phyloP scores from a whole-genome alignment of 2,113 vertebrate species.

The Rhineura floridana region DNA sequence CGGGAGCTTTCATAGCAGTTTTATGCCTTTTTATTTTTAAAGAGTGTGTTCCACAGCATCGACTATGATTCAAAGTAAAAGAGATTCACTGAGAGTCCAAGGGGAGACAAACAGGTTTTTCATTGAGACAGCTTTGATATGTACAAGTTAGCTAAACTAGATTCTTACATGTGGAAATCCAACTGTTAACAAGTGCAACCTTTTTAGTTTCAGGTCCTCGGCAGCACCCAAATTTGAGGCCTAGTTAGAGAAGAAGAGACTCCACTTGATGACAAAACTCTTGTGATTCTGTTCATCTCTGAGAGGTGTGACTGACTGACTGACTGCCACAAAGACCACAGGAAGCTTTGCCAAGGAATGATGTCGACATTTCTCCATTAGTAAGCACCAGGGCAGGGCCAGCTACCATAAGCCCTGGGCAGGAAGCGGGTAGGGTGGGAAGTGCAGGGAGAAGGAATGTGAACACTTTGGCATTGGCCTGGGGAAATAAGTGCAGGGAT shows the following conservation, averaged over 20 bases:
- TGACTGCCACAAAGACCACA: neutral
- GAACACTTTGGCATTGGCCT: constrained; percentile 68
- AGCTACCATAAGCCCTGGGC: constrained; percentile 44
- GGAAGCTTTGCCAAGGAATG: constrained; percentile 27
- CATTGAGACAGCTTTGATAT: neutral
- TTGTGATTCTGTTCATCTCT: neutral
- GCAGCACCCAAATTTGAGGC: neutral
- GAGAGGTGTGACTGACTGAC: accelerated
- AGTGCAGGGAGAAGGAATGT: constrained; percentile 69
- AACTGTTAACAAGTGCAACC: accelerated
- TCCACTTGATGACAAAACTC: neutral
- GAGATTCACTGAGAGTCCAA: constrained; percentile 19
- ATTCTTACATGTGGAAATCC: neutral
- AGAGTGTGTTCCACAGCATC: neutral
- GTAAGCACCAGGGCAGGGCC: constrained; percentile 49
- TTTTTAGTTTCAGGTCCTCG: neutral
- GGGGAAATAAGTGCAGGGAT: constrained; percentile 71
- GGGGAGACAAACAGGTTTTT: constrained; percentile 41
- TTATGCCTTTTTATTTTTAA: neutral
- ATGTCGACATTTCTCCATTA: constrained; percentile 21
- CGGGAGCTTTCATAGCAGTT: neutral
- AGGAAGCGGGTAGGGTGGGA: constrained; percentile 46
- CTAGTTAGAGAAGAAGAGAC: neutral
- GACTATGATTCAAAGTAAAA: neutral
- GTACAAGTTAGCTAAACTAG: neutral